Conservation (phyloP, 2,888 invertebrate species). For the Caradrina clavipalpis region DNA sequence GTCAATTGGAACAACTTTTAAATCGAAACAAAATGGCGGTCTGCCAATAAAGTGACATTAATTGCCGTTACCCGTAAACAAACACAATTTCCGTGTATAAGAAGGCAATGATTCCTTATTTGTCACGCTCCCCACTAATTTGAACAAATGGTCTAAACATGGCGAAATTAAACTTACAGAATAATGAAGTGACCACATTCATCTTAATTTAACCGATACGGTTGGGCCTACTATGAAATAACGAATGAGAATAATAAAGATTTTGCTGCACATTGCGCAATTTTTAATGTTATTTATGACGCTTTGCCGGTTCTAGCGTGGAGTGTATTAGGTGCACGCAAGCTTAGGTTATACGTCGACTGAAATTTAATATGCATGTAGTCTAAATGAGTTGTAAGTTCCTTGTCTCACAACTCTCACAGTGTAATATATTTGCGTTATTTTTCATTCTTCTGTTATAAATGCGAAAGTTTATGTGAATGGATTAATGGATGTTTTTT, state of each 20-base stretch:
- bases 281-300: slow-evolving; percentile 35
- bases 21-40: not conserved
- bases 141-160: slow-evolving; percentile 85
- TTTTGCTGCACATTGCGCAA: slow-evolving; percentile 25
- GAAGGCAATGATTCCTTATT: slow-evolving; percentile 78
- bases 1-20: not conserved
- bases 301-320: not conserved
- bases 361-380: slow-evolving; percentile 19
- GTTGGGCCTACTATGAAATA: slow-evolving; percentile 48
- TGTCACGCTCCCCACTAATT: slow-evolving; percentile 81
- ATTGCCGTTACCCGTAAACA: slow-evolving; percentile 22
- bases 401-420: not conserved
- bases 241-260: slow-evolving; percentile 39
- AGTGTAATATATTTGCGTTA: not conserved
- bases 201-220: slow-evolving; percentile 84
- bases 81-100: slow-evolving; percentile 63
- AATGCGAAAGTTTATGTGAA: too few relatives aligned
- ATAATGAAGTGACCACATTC: slow-evolving; percentile 87
- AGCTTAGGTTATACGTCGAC: slow-evolving; percentile 15
- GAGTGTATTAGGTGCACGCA: slow-evolving; percentile 30
- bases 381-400: not conserved
- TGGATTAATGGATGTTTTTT: too few relatives aligned
- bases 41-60: not conserved
- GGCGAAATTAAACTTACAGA: slow-evolving; percentile 85
- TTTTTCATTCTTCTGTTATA: slow-evolving; percentile 3